Evolutionary conservation across 2,888 invertebrate species (phyloP).

Genomic region (Cephonodes hylas): DNA sequence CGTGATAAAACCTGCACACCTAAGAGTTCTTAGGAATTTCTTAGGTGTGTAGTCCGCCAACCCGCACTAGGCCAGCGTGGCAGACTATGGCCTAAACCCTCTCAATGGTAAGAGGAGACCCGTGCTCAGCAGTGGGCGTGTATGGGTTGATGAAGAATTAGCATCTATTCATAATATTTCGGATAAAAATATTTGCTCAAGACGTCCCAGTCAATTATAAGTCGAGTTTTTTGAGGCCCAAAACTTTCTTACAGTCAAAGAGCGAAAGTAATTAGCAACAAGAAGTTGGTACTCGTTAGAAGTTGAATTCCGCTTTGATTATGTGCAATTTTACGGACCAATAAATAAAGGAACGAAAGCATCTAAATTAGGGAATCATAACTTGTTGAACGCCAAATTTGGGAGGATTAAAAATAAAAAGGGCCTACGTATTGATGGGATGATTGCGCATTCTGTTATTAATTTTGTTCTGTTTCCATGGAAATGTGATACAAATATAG

Average conservation of each 20-base stretch:
- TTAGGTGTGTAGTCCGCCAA: too few relatives aligned
- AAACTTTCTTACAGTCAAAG: constrained; percentile 29
- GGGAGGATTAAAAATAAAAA: not conserved
- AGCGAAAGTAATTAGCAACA: constrained; percentile 31
- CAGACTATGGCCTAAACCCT: too few relatives aligned
- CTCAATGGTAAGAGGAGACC: too few relatives aligned
- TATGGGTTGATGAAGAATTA: too few relatives aligned
- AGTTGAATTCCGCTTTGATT: constrained; percentile 27
- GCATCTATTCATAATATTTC: not conserved
- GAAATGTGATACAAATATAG: too few relatives aligned
- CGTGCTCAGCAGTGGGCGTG: too few relatives aligned
- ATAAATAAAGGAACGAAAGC: constrained; percentile 18
- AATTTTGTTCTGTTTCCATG: too few relatives aligned
- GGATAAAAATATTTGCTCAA: not conserved
- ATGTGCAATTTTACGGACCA: constrained; percentile 36
- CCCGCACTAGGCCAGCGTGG: too few relatives aligned
- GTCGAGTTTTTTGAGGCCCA: constrained; percentile 18
- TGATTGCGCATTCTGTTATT: not conserved
- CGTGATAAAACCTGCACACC: too few relatives aligned
- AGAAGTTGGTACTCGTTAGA: constrained; percentile 26
- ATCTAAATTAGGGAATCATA: constrained; percentile 10
- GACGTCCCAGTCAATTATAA: not conserved
- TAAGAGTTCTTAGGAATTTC: too few relatives aligned
- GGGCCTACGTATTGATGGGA: not conserved
- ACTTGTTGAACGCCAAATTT: not conserved